phyloP scores from a whole-genome alignment of 2,113 vertebrate genomes.

The Ondatra zibethicus region DNA sequence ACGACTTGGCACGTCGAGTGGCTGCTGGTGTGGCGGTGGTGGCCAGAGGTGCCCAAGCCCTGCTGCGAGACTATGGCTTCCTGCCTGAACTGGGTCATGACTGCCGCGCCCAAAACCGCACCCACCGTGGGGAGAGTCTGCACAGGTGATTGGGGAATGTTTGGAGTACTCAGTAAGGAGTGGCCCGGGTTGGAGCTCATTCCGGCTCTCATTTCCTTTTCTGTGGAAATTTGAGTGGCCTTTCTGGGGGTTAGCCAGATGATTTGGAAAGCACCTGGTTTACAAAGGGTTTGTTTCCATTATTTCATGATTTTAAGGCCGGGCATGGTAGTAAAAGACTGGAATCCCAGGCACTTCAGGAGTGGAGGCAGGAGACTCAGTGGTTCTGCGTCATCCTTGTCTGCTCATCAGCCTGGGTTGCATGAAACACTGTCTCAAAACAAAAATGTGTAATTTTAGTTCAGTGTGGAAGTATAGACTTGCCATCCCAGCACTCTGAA shows the following conservation, averaged over 20 bases:
- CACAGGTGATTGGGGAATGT: slow-evolving; percentile 87
- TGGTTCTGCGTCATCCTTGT: not conserved
- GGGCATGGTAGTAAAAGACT: not conserved
- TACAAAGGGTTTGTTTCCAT: not conserved
- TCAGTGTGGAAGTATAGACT: not conserved
- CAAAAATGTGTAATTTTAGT: not conserved
- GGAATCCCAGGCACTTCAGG: not conserved
- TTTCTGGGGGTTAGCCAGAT: not conserved
- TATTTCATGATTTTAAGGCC: slow-evolving; percentile 1
- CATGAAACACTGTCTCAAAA: not conserved
- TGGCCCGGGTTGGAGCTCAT: not conserved
- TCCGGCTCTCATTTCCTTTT: not conserved
- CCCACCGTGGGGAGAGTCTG: slow-evolving; percentile 88
- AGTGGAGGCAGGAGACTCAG: no score
- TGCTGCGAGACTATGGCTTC: slow-evolving; percentile 92
- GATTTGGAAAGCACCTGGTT: not conserved
- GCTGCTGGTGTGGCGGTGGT: slow-evolving; percentile 94
- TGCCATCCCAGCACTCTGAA: not conserved
- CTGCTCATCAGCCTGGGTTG: not conserved
- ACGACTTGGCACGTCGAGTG: slow-evolving; percentile 91
- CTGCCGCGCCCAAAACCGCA: slow-evolving; percentile 93
- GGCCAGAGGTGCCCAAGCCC: slow-evolving; percentile 93
- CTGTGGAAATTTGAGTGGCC: not conserved
- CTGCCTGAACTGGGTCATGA: slow-evolving; percentile 94
- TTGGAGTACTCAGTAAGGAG: not conserved